Evolutionary conservation across 2,888 invertebrate species (phyloP).

Genomic region (Mallateleia sp.): DNA sequence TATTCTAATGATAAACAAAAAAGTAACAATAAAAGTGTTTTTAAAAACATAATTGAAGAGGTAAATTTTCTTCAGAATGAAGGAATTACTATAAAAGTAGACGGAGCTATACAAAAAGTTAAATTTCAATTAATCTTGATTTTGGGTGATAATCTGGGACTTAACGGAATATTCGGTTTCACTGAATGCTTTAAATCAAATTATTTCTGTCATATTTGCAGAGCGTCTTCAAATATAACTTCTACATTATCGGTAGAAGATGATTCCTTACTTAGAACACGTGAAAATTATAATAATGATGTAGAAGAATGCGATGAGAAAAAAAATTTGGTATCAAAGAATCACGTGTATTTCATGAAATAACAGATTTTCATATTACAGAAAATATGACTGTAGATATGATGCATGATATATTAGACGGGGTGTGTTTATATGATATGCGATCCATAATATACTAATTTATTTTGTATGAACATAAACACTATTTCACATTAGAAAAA

Average conservation of each 20-base stretch:
- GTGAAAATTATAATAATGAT: slow-evolving; percentile 23
- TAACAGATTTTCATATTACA: slow-evolving; percentile 9
- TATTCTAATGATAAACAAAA: slow-evolving; percentile 1
- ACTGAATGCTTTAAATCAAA: not conserved
- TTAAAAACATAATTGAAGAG: slow-evolving; percentile 4
- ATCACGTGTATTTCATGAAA: slow-evolving; percentile 8
- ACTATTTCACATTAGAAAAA: too few species aligned
- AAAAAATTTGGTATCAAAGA: slow-evolving; percentile 5
- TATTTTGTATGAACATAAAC: too few species aligned
- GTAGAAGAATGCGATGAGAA: not conserved
- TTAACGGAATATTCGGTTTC: slow-evolving; percentile 13
- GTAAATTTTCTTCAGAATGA: slow-evolving; percentile 26
- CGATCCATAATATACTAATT: slow-evolving; percentile 2
- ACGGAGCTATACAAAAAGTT: slow-evolving; percentile 8
- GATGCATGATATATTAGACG: too few species aligned
- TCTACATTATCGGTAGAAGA: not conserved
- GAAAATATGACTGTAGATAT: slow-evolving; percentile 15
- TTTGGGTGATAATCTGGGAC: too few species aligned
- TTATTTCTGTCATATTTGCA: slow-evolving; percentile 10
- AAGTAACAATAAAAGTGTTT: slow-evolving; percentile 10
- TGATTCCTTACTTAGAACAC: slow-evolving; percentile 16
- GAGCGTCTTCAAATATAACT: not conserved
- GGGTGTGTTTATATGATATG: slow-evolving; percentile 12
- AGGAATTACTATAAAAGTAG: slow-evolving; percentile 14
- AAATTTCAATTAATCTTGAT: slow-evolving; percentile 46